phyloP scores from a whole-genome alignment of 2,113 vertebrate genomes.

The Oncorhynchus kisutch region DNA sequence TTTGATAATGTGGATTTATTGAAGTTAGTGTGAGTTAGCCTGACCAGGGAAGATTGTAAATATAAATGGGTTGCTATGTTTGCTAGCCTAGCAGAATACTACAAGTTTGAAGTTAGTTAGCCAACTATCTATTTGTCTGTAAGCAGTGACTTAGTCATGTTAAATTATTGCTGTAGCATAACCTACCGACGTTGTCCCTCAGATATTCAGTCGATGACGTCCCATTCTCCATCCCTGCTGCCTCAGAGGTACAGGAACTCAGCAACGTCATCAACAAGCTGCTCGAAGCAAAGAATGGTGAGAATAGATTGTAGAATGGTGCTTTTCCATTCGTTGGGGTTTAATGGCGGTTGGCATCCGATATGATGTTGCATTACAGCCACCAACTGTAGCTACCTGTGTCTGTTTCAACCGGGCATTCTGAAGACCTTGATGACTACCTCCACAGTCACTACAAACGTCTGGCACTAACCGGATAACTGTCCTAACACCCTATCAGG shows the following conservation, averaged over 20 bases:
- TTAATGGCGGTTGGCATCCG: no score
- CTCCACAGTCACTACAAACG: no score
- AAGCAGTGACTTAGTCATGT: background rate
- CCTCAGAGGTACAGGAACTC: constrained; percentile 84
- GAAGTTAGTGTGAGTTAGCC: no score
- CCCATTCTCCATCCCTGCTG: constrained; percentile 91
- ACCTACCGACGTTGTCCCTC: constrained; percentile 15
- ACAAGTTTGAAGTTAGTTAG: background rate
- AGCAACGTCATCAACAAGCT: constrained; percentile 93
- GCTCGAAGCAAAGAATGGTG: constrained; percentile 84
- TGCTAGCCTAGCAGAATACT: background rate
- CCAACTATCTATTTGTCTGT: background rate
- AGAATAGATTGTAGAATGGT: constrained; percentile 7
- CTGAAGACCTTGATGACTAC: no score
- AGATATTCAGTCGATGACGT: constrained; percentile 89
- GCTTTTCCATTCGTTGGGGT: no score
- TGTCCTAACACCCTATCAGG: no score
- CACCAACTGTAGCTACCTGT: no score
- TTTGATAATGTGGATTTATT: no score
- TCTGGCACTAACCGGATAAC: no score
- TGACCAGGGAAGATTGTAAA: background rate
- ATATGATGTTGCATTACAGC: no score
- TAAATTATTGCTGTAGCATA: background rate
- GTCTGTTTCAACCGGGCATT: no score
- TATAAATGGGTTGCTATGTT: background rate